Evolutionary conservation across 2,113 vertebrate genomes (phyloP).

Genomic region (Tretioscincus oriximinensis): DNA sequence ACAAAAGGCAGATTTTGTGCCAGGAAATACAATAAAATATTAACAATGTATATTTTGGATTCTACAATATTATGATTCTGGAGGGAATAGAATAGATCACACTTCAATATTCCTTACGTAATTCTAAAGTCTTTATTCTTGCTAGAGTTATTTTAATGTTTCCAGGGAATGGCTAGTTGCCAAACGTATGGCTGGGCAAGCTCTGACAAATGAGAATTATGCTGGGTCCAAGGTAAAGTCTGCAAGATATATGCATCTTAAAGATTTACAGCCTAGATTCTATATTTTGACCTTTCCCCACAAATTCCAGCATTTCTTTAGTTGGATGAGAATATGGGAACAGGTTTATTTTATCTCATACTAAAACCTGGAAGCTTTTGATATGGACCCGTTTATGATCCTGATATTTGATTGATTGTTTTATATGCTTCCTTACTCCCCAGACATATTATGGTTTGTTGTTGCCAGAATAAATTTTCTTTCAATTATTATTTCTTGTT

Average conservation of each 20-base stretch:
- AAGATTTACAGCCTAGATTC: background rate
- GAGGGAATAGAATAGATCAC: background rate
- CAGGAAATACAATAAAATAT: background rate
- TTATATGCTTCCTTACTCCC: too few relatives aligned
- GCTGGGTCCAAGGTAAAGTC: background rate
- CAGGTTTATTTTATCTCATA: too few relatives aligned
- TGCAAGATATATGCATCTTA: background rate
- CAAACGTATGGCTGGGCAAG: background rate
- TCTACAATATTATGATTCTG: background rate
- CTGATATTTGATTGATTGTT: too few relatives aligned
- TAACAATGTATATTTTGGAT: background rate
- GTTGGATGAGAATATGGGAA: too few relatives aligned
- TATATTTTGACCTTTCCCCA: too few relatives aligned
- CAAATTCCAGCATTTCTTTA: too few relatives aligned
- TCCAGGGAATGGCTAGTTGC: background rate
- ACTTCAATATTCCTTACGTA: background rate
- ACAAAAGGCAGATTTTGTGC: background rate
- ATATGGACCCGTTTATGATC: too few relatives aligned
- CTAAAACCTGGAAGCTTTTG: too few relatives aligned
- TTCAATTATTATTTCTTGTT: too few relatives aligned
- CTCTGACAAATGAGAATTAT: background rate
- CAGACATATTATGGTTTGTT: too few relatives aligned
- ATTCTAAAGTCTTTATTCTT: background rate
- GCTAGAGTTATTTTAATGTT: background rate
- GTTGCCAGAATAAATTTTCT: too few relatives aligned